Base-by-base conservation (phyloP, 2,797 vertebrate genomes). In the Yasuhikotakia modesta region DNA sequence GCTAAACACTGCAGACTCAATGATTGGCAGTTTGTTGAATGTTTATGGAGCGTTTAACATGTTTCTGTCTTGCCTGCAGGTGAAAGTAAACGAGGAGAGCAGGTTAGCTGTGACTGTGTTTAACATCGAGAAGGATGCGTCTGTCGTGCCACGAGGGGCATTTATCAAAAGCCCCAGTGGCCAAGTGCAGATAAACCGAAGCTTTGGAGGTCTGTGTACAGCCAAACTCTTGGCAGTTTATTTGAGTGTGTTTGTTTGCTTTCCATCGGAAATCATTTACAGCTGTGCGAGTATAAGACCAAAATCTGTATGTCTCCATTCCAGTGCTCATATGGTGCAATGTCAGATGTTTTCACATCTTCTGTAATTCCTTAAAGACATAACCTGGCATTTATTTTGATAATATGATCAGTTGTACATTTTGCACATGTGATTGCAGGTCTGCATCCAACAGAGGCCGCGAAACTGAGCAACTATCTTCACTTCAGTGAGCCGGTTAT, bases 141-240 rank as follows among this genome's bases (percentile, higher is more conserved):
- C 96, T 48, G 90, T 98, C 12, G 82, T 95, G 0, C 96, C 97
- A 0, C 92, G 95, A 0, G 95, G 96, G 0, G 95, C 96, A 2
- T 96, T 95, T 83, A 84, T 95, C 86, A 95, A 92, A 88, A 95
- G 81, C 63, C 93, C 94, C 43, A 85, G 89, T 35, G 95, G 94
- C 30, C 85, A 88, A 4, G 91, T 96, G 63, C 89, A 91, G 63
- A 88, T 90, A 78, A 99, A 99, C 86, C 94, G 90, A 85, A 94
- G 91, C 88, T 99, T 99, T 87, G 90, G 93, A 87, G 98, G 97
- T 98, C 92, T 90, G 81, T 12, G 60, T 63, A 76, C 39, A 64
- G 12, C 13, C 14, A 22, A 30, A 68, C 48, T 35, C 46, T 57
- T 21, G 48, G 10, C 65, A 65, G 17, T 71, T 22, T 21, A 46